Percentiles rank a stretch among this genome's conserved stretches.
Conservation (phyloP, 2,888 invertebrate species). For the Patella caerulea region DNA sequence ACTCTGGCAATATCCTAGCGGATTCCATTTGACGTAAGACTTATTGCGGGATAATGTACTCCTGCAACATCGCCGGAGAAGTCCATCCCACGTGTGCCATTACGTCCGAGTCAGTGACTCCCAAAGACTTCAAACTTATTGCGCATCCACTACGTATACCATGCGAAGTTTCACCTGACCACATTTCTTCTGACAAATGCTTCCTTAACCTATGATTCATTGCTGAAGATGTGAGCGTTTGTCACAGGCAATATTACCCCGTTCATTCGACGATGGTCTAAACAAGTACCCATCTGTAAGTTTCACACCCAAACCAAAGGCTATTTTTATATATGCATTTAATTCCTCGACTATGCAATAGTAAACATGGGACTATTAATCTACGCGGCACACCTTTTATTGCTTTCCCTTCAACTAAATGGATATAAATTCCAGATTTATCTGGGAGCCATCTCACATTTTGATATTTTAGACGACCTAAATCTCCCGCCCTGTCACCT, state of each 20-base stretch:
- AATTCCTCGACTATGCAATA: background rate
- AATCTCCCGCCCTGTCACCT: background rate
- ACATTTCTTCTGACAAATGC: background rate
- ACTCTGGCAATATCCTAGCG: background rate
- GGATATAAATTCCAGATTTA: background rate
- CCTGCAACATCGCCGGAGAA: background rate
- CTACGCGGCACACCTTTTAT: background rate
- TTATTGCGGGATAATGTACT: background rate
- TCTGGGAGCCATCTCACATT: background rate
- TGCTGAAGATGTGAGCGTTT: background rate
- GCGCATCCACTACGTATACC: background rate
- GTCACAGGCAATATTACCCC: background rate
- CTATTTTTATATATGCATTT: background rate
- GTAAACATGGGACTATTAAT: background rate
- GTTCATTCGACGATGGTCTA: background rate
- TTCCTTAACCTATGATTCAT: background rate
- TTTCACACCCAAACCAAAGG: background rate
- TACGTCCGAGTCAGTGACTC: background rate
- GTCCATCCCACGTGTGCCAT: background rate
- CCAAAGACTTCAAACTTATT: background rate
- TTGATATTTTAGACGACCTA: background rate
- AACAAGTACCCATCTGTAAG: background rate
- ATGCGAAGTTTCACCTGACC: slow-evolving; percentile 5
- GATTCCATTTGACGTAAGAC: background rate
- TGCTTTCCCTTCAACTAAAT: background rate